Conservation (phyloP, 1,140 invertebrate species). For the Papilio dardanus region DNA sequence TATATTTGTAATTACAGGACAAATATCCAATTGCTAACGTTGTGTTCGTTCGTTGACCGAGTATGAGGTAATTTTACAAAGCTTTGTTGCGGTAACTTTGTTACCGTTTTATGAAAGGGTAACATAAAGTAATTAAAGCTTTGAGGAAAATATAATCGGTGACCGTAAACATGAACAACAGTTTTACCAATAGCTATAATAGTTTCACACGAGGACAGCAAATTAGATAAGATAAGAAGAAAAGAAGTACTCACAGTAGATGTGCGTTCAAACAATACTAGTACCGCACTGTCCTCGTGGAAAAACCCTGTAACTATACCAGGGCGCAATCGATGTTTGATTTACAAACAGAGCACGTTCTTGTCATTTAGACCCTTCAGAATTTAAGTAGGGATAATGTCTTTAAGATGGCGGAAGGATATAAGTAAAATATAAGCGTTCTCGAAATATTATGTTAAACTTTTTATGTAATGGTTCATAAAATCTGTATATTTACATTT, state of each 20-base stretch:
- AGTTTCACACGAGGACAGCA: background rate
- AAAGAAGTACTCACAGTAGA: too few relatives aligned
- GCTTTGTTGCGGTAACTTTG: slow-evolving; percentile 6
- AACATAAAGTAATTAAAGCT: slow-evolving; percentile 20
- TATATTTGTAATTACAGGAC: slow-evolving; percentile 53
- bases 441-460: slow-evolving; percentile 16
- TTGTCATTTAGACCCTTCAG: slow-evolving; percentile 29
- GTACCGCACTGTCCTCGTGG: background rate
- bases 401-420: slow-evolving; percentile 30
- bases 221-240: too few relatives aligned
- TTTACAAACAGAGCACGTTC: slow-evolving; percentile 34
- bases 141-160: slow-evolving; percentile 10
- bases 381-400: slow-evolving; percentile 38
- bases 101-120: slow-evolving; percentile 11
- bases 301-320: background rate
- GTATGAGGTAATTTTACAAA: slow-evolving; percentile 58
- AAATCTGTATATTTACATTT: slow-evolving; percentile 4
- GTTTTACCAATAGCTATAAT: slow-evolving; percentile 1
- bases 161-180: slow-evolving; percentile 20
- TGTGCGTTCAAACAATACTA: background rate
- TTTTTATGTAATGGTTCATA: background rate
- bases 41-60: slow-evolving; percentile 66
- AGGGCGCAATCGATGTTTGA: slow-evolving; percentile 12
- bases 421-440: slow-evolving; percentile 19
- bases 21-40: slow-evolving; percentile 48